These are phyloP conservation scores for Origma solitaria DNA, from an alignment of 2,113 vertebrate genomes.

Conservation along the genomic window DNA sequence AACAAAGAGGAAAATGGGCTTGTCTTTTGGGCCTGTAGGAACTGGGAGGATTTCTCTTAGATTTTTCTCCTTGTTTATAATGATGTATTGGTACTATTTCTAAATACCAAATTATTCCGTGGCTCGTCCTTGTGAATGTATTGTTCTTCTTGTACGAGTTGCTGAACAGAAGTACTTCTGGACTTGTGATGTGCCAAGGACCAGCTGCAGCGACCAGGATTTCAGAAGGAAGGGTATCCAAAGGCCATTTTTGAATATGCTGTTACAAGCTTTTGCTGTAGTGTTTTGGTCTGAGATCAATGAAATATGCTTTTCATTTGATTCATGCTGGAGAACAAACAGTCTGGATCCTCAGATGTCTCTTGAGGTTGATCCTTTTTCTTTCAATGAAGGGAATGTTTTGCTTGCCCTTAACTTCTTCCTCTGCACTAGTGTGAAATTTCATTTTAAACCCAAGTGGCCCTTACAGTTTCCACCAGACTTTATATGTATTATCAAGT, in stretches of 20 bases:
- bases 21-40: background rate
- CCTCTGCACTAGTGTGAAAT: background rate
- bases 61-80: background rate
- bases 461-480: background rate
- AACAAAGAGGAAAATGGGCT: background rate
- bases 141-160: background rate
- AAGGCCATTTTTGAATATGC: background rate
- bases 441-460: background rate
- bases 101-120: fast-evolving
- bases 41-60: background rate
- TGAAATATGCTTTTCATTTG: slow-evolving; percentile 24
- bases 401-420: slow-evolving; percentile 15
- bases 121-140: background rate
- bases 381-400: slow-evolving; percentile 4
- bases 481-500: background rate
- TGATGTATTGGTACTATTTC: background rate
- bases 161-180: background rate
- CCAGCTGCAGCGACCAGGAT: background rate
- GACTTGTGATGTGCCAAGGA: background rate
- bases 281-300: slow-evolving; percentile 26
- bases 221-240: background rate
- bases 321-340: slow-evolving; percentile 1
- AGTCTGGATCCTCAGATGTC: background rate
- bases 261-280: background rate
- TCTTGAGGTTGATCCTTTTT: background rate